A percentile compares a stretch with the other conserved stretches of the same genome.
These are phyloP conservation scores for Enteromius anoplus DNA, from an alignment of 2,797 vertebrate species.

Conservation along the genomic window DNA sequence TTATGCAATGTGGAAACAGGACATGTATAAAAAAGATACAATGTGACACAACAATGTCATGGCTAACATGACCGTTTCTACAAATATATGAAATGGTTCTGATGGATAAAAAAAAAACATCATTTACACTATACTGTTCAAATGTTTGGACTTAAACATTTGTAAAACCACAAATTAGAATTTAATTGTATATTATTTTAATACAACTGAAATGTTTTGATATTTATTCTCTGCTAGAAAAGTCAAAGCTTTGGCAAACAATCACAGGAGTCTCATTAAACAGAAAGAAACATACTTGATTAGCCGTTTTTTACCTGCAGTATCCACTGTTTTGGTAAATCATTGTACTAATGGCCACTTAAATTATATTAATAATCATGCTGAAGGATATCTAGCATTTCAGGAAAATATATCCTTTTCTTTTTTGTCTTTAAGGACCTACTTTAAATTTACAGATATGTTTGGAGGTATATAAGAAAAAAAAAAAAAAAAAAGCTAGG, in stretches of 20 bases:
- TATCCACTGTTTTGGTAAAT: neutral
- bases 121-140: neutral
- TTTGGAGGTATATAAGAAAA: neutral
- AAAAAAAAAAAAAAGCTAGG: slow-evolving; percentile 7
- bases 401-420: neutral
- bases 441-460: neutral
- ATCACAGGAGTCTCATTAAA: neutral
- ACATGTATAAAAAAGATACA: neutral
- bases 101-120: neutral
- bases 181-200: neutral
- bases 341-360: neutral
- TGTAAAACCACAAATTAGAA: neutral
- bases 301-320: neutral
- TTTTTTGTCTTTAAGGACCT: neutral
- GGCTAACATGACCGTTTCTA: neutral
- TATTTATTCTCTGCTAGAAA: neutral
- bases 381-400: neutral
- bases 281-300: neutral
- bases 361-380: neutral
- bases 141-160: neutral
- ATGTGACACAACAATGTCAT: neutral
- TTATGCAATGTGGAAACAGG: neutral
- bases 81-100: neutral
- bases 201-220: neutral
- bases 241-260: neutral